Evolutionary conservation across 2,888 invertebrate genomes (phyloP), one percentile per base, ranked within the genome.

Genomic region (Agrotis puta): DNA sequence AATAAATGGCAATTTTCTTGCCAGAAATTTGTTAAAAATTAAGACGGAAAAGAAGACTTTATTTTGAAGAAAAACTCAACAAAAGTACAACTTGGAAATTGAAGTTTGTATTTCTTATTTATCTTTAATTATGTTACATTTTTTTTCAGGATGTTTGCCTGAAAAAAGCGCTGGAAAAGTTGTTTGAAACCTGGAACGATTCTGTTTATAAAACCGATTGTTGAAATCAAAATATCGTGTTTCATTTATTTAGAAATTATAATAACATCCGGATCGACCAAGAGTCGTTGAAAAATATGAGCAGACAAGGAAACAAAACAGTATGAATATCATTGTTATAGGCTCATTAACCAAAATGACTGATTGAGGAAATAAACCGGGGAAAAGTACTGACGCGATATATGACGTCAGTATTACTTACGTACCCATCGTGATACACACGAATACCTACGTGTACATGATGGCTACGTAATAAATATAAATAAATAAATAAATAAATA

Each of bases 161-260:
- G 24, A 58, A 43, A 77, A 73, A 54, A 57, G 11, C 2, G 22
- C n/a, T 22, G 64, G 13, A 5, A 77, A 79, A 68, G 63, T 63
- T 0, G 73, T 82, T 9, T 79, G 27, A 79, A 76, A 53, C 18
- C 13, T 13, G 20, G n/a, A 56, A n/a, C 11, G 1, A 5, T 14
- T 14, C 1, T 39, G 14, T 48, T 43, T 27, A 48, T 43, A 47
- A 58, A 58, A 0, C 14, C 5, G 2, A 14, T 27, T n/a, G 33
- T 7, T 7, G n/a, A 18, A 53, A 45, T 14, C 2, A 22, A 27
- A 59, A 72, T 16, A 0, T 0, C 0, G 9, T 22, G 14, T 72
- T 65, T 66, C 1, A 48, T 54, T 71, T 43, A 3, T 14, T 47
- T 48, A 16, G 3, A 0, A 11, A 39, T 39, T 9, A 0, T 11